Base-by-base conservation (phyloP, 2,113 vertebrate genomes). In the Tyrannus savana region DNA sequence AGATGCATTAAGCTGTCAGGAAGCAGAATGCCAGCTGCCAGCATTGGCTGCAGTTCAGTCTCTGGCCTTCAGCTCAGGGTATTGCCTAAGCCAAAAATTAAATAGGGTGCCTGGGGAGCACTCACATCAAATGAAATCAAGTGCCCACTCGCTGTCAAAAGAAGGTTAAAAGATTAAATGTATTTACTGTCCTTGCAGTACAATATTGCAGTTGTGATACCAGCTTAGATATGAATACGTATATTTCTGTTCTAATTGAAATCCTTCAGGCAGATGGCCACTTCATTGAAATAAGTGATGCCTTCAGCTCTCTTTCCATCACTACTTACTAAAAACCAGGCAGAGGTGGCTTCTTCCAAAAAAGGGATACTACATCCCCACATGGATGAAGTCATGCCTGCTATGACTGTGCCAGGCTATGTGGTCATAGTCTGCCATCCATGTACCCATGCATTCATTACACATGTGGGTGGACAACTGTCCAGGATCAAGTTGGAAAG, bases 1-100 rank as follows among this genome's bases (percentile, higher is more conserved):
- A 64, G 93, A 52, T 75, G 47, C 69, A 81, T 87, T 90, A 72
- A 95, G 64, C 44, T 92, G 86, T 94, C 84, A 93, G 56, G 69
- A 88, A 80, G 72, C 73, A 89, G 75, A 85, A 71, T 83, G 78
- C 68, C 52, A 79, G 30, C 17, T 85, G 78, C 68, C 80, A 77
- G 41, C 17, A 21, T 7, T 93, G 92, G 69, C 94, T 95, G 75
- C 55, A 52, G 64, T 87, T 93, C 94, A 76, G 9, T 67, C 30
- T 86, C 77, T 81, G 91, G 68, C 39, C 64, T 96, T 91, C 62
- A 52, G 15, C 62, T 95, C 76, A 82, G 47, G 52, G 35, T 84
- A 68, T 67, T 74, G 41, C 55, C 56, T 27, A 68, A 94, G 79
- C 69, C 71, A 90, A 91, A 95, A 95, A 79, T 88, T 69, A 87